Base-by-base conservation (phyloP, 2,888 invertebrate species). In the Sphaerolaimus hirsutus region DNA sequence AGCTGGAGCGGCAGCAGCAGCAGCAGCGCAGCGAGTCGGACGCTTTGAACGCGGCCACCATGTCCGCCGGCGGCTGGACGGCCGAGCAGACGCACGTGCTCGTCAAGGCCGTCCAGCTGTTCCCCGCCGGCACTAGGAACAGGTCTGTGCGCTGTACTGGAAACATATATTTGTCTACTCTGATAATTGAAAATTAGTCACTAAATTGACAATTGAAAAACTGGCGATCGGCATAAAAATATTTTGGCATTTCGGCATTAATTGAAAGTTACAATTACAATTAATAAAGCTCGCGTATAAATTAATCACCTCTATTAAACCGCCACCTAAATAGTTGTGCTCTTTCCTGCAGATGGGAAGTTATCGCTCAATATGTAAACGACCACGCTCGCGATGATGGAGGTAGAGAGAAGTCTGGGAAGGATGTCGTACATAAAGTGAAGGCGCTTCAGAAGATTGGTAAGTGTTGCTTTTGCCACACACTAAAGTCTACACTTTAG, bases 31-130 rank as follows among this genome's bases (percentile, higher is more conserved):
- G 55, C 46, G 53, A 54, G 41, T 44, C 49, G 10, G 44, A 47
- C 25, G 52, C 53, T 41, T 56, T 56, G 65, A 68, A 14, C 29
- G 29, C 5, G 7, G 29, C 5, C 29, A 14, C 29, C 29, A 14
- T 10, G 29, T 29, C 29, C 7, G 29, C 43, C 14, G 14, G 48
- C 29, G 46, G 72, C 48, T 99, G 97, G 97, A 74, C 74, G 17
- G 75, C 76, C 44, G 80, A 79, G 49, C 82, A 86, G 64, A 72
- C 84, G 22, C 82, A 84, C 60, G 69, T 84, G 41, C 72, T 97
- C 2, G 86, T 93, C 45, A 97, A 97, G 67, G 89, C 87, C 22
- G 89, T 93, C 0, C 93, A 93, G 67, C 67, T 93, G 3, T 97
- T 91, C 64, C 97, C 97, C 0, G 89, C 91, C 5, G 97, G 86